Conservation (phyloP, 2,113 vertebrate species). For the Monarcha castaneiventris region DNA sequence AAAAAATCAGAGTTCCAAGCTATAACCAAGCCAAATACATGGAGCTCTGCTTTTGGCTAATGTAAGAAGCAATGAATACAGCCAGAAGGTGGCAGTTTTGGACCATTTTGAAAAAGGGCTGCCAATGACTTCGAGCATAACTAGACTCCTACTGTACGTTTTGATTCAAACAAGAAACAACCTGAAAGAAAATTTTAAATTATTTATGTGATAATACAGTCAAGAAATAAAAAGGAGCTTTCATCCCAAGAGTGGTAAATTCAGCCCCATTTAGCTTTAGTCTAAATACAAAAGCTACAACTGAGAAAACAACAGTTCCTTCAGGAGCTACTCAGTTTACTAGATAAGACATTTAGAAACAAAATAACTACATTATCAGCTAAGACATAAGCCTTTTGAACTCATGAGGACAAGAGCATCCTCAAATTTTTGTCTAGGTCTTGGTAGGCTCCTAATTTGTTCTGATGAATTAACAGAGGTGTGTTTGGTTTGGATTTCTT, state of each 20-base stretch:
- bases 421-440: background rate
- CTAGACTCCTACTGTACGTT: background rate
- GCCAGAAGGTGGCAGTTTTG: constrained; percentile 79
- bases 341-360: constrained; percentile 8
- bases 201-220: constrained; percentile 63
- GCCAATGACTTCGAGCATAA: background rate
- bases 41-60: background rate
- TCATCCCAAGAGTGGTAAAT: constrained; percentile 59
- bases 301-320: constrained; percentile 39
- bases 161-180: constrained; percentile 22
- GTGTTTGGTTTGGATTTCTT: background rate
- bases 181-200: constrained; percentile 55
- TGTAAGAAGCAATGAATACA: background rate
- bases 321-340: constrained; percentile 40
- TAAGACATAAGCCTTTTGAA: constrained; percentile 33
- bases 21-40: background rate
- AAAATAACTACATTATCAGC: constrained; percentile 29
- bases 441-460: background rate
- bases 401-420: background rate
- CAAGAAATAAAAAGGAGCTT: constrained; percentile 62
- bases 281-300: constrained; percentile 43
- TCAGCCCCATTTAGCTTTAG: constrained; percentile 57
- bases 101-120: constrained; percentile 42
- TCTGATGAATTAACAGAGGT: background rate
- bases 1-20: background rate